Evolutionary conservation across 2,797 vertebrate genomes (phyloP), one percentile per base, ranked within the genome.

Genomic region (Acridotheres tristis): DNA sequence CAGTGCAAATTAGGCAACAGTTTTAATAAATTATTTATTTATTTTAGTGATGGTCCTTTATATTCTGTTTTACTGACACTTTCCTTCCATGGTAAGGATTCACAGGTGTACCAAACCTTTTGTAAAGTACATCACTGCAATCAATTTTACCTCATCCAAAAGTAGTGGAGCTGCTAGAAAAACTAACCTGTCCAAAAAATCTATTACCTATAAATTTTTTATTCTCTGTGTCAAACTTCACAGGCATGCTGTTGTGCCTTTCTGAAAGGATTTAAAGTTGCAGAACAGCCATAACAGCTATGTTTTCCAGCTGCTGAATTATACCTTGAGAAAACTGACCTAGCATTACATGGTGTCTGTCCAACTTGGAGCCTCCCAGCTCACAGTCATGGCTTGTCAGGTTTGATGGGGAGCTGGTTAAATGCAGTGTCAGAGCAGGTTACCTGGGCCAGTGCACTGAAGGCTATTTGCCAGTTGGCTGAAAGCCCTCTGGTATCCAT

Each of bases 181-280:
- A 91, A 23, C 54, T 63, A 82, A 65, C 32, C 17, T 76, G 40
- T 43, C 72, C 43, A 32, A 82, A 78, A 59, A 54, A 42, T 77
- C 29, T 59, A 55, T 61, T 48, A 45, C 47, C 36, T 74, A 38
- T 61, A 77, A 77, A 67, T 10, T 43, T 90, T 53, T 88, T 76
- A 73, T 75, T 55, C 34, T 21, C 11, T 22, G 8, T 68, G 42
- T 90, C 71, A 83, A 71, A 62, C 13, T 54, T 90, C 73, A 87
- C 38, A 84, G 88, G 21, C 4, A 0, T 54, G 42, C 42, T 74
- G 7, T 51, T 48, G 20, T 63, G 67, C 59, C n/a, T 91, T 91
- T 84, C 47, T 78, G 76, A 87, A 91, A 92, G 51, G 53, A 92
- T 63, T 78, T 93, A 51, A 95, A 96, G 68, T 36, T 94, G 91